Evolutionary conservation across 2,797 vertebrate species (phyloP), one percentile per base, ranked within the genome.

Genomic region (Acipenser ruthenus): DNA sequence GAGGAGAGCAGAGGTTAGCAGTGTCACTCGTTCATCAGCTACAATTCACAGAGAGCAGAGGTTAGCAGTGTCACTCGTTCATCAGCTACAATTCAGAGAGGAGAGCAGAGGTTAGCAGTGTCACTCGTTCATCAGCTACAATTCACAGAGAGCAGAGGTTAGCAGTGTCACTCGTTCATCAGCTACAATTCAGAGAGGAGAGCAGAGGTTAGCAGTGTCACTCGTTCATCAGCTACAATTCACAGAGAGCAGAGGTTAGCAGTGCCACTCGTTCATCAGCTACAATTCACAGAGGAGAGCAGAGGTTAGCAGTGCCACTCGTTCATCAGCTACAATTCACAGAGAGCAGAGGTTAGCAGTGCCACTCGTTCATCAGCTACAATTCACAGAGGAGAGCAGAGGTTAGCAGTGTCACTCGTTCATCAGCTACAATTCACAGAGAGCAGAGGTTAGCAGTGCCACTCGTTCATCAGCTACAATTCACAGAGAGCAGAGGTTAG

Each of bases 91-190:
- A 74, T 10, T 48, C 10, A 62, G 53, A 47, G 50, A 55, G 15
- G 50, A 55, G 15, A 18, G 59, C 69, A 69, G 0, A 0, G n/a
- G n/a, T 55, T 55, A 37, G 90, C 48, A 91, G 70, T 88, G 91
- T 90, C 65, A 91, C 89, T 0, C 93, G 1, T 99, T 96, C 96
- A 98, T 98, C 64, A 99, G 89, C 96, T 99, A 63, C 2, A 67
- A 79, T 7, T 50, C 9, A 66, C 13, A 18, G 55, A 1, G 90
- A 85, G 59, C 91, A n/a, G n/a, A 23, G 23, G 67, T 86, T 86
- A 64, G 87, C 87, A 23, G 23, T 23, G 23, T 23, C 23, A 23
- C 23, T 23, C 23, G 3, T 23, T 3, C 23, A 23, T 23, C 23
- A 23, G 23, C 23, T 23, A 91, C 7, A 91, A 81, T 72, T 91